Percentiles rank a stretch among this genome's conserved stretches.
phyloP scores from a whole-genome alignment of 2,113 vertebrate genomes.

The Callaeas wilsoni region DNA sequence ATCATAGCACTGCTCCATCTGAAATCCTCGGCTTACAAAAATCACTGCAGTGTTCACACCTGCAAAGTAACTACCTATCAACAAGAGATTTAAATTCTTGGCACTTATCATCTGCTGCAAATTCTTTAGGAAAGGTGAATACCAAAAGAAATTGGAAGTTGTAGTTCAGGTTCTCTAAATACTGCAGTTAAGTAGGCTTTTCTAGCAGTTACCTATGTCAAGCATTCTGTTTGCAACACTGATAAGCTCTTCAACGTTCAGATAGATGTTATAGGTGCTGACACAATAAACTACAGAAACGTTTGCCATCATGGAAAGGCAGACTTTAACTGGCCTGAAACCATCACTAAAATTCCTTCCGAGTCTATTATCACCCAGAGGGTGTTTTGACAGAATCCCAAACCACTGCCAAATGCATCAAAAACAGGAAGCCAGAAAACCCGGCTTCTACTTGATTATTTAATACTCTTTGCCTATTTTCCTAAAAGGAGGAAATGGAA shows the following conservation, averaged over 20 bases:
- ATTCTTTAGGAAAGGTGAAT: not conserved
- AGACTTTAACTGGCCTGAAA: conserved; percentile 29
- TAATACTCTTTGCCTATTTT: not conserved
- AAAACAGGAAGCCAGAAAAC: not conserved
- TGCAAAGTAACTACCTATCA: not conserved
- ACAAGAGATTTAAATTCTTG: not conserved
- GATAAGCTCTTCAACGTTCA: not conserved
- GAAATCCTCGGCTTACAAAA: not conserved
- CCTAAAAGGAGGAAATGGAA: not conserved
- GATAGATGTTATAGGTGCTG: conserved; percentile 18
- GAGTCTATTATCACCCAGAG: accelerated
- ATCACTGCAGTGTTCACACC: not conserved
- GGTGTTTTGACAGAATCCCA: not conserved
- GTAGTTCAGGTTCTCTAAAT: not conserved
- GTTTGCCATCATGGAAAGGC: not conserved
- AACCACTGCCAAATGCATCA: not conserved
- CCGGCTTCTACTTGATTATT: not conserved
- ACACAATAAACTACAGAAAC: conserved; percentile 39
- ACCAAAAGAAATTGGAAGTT: not conserved
- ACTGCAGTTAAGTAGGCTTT: not conserved
- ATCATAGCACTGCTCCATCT: not conserved
- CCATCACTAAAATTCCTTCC: conserved; percentile 16
- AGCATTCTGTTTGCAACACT: not conserved
- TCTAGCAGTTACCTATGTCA: not conserved
- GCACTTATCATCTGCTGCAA: not conserved